A percentile compares a stretch with the other conserved stretches of the same genome.
These are phyloP conservation scores for Chionis minor DNA, from an alignment of 2,113 vertebrate genomes.

Conservation along the genomic window DNA sequence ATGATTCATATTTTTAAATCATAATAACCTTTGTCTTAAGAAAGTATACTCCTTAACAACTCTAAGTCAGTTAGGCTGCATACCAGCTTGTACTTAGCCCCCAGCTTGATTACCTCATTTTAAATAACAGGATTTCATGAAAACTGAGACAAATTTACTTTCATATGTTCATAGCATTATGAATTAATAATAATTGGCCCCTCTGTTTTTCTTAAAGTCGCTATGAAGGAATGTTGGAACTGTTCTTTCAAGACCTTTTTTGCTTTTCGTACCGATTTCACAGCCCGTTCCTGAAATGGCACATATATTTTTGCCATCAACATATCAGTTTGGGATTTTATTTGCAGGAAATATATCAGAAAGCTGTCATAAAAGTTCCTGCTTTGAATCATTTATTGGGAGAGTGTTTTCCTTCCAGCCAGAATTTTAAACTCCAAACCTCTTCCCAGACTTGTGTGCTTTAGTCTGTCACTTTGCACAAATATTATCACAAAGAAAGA, in stretches of 20 bases:
- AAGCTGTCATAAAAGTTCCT: neutral
- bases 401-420: neutral
- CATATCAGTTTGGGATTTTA: neutral
- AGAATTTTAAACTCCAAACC: neutral
- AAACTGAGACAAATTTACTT: neutral
- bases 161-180: neutral
- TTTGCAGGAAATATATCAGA: neutral
- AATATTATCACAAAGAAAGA: neutral
- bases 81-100: neutral
- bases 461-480: neutral
- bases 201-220: neutral
- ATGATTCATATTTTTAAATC: neutral
- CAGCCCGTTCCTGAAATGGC: neutral
- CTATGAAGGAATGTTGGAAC: neutral
- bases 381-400: neutral
- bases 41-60: neutral
- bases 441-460: neutral
- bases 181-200: neutral
- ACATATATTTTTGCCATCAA: neutral
- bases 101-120: neutral
- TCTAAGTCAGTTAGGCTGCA: neutral
- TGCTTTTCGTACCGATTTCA: neutral
- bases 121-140: neutral
- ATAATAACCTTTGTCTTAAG: neutral
- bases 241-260: neutral